Conservation (phyloP, 2,888 invertebrate species). For the Campoplex nolae region DNA sequence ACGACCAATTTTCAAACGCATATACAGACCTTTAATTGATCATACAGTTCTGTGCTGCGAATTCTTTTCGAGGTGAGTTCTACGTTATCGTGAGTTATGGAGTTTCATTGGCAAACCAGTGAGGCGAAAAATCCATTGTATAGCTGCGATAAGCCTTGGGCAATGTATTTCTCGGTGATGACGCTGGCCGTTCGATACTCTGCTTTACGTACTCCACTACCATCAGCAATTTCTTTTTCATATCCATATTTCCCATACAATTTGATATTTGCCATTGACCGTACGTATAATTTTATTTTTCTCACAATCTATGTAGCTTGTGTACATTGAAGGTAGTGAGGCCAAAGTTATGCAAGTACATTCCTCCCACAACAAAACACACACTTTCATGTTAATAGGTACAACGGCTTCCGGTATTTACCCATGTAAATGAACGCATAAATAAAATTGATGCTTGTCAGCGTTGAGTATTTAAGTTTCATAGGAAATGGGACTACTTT, state of each 20-base stretch:
- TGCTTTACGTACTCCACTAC: slow-evolving; percentile 17
- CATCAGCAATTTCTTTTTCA: slow-evolving; percentile 56
- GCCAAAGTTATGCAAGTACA: slow-evolving; percentile 36
- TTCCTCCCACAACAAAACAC: slow-evolving; percentile 28
- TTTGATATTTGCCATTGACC: slow-evolving; percentile 7
- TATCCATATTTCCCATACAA: slow-evolving; percentile 36
- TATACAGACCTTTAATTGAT: slow-evolving; percentile 15
- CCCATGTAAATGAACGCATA: slow-evolving; percentile 35
- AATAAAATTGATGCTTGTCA: slow-evolving; percentile 42
- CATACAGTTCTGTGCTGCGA: slow-evolving; percentile 2
- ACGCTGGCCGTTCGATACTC: slow-evolving; percentile 10
- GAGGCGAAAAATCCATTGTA: slow-evolving; percentile 52
- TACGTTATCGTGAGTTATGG: slow-evolving; percentile 40
- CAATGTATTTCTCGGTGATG: slow-evolving; percentile 38
- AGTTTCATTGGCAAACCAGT: slow-evolving; percentile 7
- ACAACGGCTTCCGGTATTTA: slow-evolving; percentile 51
- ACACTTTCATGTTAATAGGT: slow-evolving; percentile 2
- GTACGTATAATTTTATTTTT: slow-evolving; percentile 1
- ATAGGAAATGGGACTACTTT: slow-evolving; percentile 37
- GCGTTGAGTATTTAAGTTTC: neutral
- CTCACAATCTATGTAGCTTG: neutral
- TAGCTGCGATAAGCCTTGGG: slow-evolving; percentile 38
- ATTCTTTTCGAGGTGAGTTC: slow-evolving; percentile 9
- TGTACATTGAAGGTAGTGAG: neutral
- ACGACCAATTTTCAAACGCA: neutral